These are phyloP conservation scores for Pissodes strobi DNA, from an alignment of 1,140 invertebrate genomes.

Conservation along the genomic window DNA sequence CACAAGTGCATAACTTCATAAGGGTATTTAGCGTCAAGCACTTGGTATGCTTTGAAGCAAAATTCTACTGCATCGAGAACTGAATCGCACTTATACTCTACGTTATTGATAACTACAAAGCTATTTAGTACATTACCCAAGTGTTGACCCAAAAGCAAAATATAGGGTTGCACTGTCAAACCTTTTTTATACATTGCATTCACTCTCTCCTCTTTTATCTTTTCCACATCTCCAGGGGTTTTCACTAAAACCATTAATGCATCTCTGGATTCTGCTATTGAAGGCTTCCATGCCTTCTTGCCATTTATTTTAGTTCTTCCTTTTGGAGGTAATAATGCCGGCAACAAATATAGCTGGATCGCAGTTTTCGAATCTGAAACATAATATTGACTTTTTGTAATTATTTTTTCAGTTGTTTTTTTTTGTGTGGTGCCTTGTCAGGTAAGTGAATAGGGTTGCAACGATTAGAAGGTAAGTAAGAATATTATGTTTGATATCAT, in stretches of 20 bases:
- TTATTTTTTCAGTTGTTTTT: too few species aligned
- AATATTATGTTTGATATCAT: too few species aligned
- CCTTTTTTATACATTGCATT: not conserved
- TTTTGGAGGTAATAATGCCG: conserved; percentile 1
- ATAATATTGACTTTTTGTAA: too few species aligned
- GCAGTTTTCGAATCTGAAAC: conserved; percentile 9
- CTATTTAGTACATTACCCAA: not conserved
- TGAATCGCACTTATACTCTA: not conserved
- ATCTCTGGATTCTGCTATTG: not conserved
- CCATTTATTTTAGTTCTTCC: not conserved
- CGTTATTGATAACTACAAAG: not conserved
- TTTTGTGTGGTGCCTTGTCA: too few species aligned
- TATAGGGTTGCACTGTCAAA: not conserved
- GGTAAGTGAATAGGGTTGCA: too few species aligned
- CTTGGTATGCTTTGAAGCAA: not conserved
- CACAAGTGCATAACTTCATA: not conserved
- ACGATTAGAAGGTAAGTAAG: too few species aligned
- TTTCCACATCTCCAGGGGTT: not conserved
- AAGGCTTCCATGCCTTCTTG: not conserved
- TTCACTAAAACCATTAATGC: not conserved
- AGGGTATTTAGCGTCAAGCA: not conserved
- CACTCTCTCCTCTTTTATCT: not conserved
- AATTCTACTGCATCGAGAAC: not conserved
- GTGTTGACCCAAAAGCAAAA: not conserved
- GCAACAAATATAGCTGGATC: not conserved